A percentile compares a stretch with the other conserved stretches of the same genome.
phyloP scores from a whole-genome alignment of 2,888 invertebrate genomes.

The Drosophila testacea region DNA sequence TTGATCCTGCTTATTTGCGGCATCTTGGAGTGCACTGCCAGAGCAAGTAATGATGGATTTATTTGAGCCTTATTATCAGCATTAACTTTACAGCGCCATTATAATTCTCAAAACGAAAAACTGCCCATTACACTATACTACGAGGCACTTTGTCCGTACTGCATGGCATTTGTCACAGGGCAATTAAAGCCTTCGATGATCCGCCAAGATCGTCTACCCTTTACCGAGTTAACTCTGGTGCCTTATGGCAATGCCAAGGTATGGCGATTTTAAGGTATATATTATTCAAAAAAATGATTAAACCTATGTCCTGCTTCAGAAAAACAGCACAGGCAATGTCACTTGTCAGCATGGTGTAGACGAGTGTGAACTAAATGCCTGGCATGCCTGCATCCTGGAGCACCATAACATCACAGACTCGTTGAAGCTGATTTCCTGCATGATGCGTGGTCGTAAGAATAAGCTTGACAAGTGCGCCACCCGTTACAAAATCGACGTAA shows the following conservation, averaged over 20 bases:
- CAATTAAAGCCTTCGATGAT: constrained; percentile 67
- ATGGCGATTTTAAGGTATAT: neutral
- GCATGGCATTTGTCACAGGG: constrained; percentile 63
- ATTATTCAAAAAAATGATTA: neutral
- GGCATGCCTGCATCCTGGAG: constrained; percentile 84
- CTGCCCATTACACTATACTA: constrained; percentile 70
- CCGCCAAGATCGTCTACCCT: constrained; percentile 37
- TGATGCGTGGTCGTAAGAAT: constrained; percentile 72
- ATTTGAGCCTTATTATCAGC: neutral
- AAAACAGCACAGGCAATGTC: constrained; percentile 41
- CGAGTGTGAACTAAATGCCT: constrained; percentile 83
- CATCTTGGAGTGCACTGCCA: constrained; percentile 7
- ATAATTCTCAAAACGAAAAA: constrained; percentile 10
- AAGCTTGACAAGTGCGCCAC: constrained; percentile 65
- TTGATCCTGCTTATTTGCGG: constrained; percentile 18
- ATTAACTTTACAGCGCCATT: constrained; percentile 30
- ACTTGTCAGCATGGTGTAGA: constrained; percentile 81
- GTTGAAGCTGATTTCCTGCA: constrained; percentile 79
- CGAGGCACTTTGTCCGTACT: constrained; percentile 72
- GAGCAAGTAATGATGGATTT: constrained; percentile 15
- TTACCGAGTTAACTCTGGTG: constrained; percentile 65
- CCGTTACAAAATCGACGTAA: constrained; percentile 66
- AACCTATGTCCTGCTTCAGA: constrained; percentile 16
- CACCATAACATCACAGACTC: constrained; percentile 67
- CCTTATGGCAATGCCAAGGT: constrained; percentile 78